Conservation (phyloP, 2,888 invertebrate species). For the Ochropleura plecta region DNA sequence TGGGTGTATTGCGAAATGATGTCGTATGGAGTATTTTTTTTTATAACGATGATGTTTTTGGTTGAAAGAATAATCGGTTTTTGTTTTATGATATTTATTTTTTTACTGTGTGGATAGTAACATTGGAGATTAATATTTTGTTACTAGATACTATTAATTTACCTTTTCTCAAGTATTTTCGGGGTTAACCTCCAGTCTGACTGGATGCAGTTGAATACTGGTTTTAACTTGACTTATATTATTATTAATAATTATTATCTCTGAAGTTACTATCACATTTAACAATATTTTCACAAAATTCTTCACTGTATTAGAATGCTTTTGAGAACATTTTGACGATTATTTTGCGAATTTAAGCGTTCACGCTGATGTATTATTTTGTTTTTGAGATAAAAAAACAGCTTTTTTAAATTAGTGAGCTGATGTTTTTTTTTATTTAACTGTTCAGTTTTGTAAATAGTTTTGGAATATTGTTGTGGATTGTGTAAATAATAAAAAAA, state of each 20-base stretch:
- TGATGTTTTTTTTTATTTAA: slow-evolving; percentile 49
- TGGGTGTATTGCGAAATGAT: slow-evolving; percentile 54
- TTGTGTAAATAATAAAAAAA: neutral
- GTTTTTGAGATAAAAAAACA: slow-evolving; percentile 53
- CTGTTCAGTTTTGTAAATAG: slow-evolving; percentile 25
- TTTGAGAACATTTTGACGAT: slow-evolving; percentile 56
- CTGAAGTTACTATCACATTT: slow-evolving; percentile 24
- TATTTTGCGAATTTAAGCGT: slow-evolving; percentile 66
- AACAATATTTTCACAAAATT: slow-evolving; percentile 41
- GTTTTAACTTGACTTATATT: neutral
- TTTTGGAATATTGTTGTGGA: slow-evolving; percentile 55
- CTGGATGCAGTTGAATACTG: neutral
- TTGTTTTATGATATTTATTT: slow-evolving; percentile 23
- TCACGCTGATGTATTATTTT: slow-evolving; percentile 55
- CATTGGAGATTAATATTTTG: neutral
- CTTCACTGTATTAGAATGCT: slow-evolving; percentile 58
- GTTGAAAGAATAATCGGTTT: slow-evolving; percentile 15
- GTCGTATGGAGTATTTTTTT: slow-evolving; percentile 30
- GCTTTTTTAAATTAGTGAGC: slow-evolving; percentile 69
- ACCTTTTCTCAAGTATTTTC: neutral
- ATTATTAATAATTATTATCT: neutral
- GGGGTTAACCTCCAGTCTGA: neutral
- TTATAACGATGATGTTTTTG: slow-evolving; percentile 12
- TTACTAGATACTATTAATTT: neutral
- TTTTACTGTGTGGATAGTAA: slow-evolving; percentile 28